Base-by-base conservation (phyloP, 37 sponge, comb jelly and placozoan species). In the Amphimedon queenslandica region DNA sequence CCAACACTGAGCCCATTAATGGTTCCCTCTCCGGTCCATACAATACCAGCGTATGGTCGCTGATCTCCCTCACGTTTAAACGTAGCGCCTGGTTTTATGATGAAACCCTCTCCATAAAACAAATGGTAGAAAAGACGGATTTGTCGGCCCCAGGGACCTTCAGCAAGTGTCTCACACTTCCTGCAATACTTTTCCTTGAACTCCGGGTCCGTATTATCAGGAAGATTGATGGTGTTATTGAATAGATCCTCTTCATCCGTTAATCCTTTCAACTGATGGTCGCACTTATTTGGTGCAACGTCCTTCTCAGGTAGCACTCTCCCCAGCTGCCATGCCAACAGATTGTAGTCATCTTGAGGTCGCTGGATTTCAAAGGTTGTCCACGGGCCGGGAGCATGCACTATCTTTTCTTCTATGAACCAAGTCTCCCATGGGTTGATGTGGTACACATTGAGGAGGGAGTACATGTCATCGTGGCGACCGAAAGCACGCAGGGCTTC, bases 341-440 rank as follows among this genome's bases (percentile, higher is more conserved):
- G 66, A 67, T 93, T 78, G 72, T 77, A 93, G 82, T 93, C 94
- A 73, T 93, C 94, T 66, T 93, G 94, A 37, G 94, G 90, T 25
- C 84, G 77, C 57, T 93, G 94, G 38, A 93, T 83, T 66, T 93
- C 94, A 80, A 93, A 93, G 11, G 94, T 93, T 2, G 75, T 66
- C 94, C 94, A 93, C 8, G 94, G 94, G 4, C 94, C 92, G 40
- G 94, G 94, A 28, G 94, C 94, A 71, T 93, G 94, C 11, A 93
- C 79, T 35, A 89, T 71, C 66, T 77, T 82, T 55, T 81, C 73
- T 60, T 86, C 82, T 37, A 93, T 79, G 43, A 66, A 75, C 94
- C 94, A 93, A 27, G 74, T 82, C 60, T 89, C 87, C 90, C 86
- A 93, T 0, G 94, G 94, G 13, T 42, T 42, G 5, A 93, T 66